A percentile compares a stretch with the other conserved stretches of the same genome.
Evolutionary conservation across 2,113 vertebrate species (phyloP).

Genomic region (Castor canadensis): DNA sequence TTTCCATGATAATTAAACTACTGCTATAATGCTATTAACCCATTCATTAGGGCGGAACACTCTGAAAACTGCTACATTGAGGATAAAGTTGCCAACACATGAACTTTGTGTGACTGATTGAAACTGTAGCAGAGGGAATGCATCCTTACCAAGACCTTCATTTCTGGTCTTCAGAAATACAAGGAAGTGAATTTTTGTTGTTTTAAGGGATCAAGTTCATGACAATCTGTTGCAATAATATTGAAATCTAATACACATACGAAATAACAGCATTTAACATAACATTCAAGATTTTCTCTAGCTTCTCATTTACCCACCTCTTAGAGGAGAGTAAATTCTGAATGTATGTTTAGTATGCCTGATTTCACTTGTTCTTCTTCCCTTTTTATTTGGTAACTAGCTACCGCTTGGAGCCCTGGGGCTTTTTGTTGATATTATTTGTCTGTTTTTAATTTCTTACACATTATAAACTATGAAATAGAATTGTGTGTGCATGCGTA

Average conservation of each 20-base stretch:
- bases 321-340: not conserved
- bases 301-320: not conserved
- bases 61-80: not conserved
- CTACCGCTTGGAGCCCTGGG: rapidly evolving
- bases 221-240: not conserved
- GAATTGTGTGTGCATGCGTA: not conserved
- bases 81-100: not conserved
- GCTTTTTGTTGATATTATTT: no score
- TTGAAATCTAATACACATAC: not conserved
- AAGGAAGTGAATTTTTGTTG: not conserved
- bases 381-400: not conserved
- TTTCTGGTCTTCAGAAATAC: not conserved
- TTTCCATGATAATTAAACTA: no score
- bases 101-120: not conserved
- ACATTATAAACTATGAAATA: no score
- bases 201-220: not conserved
- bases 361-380: not conserved
- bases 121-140: not conserved
- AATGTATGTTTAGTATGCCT: not conserved
- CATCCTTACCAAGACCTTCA: not conserved
- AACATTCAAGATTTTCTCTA: not conserved
- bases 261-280: not conserved
- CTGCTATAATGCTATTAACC: not conserved
- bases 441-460: no score
- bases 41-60: not conserved